These are phyloP conservation scores for Erebia ligea DNA, from an alignment of 2,888 invertebrate species.

Conservation along the genomic window DNA sequence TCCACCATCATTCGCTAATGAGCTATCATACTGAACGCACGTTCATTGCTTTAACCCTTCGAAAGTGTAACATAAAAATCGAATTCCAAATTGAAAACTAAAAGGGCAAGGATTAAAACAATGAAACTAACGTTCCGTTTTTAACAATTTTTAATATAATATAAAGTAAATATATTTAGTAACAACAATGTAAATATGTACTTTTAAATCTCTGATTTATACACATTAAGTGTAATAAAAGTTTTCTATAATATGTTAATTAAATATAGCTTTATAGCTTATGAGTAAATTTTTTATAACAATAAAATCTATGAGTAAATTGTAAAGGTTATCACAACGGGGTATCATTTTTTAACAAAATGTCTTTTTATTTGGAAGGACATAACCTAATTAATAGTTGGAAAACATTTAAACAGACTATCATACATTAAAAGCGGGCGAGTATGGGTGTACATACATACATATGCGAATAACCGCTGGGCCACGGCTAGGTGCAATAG, in stretches of 20 bases:
- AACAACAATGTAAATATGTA: constrained; percentile 37
- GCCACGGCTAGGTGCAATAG: not conserved
- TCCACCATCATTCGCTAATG: constrained; percentile 36
- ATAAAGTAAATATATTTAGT: constrained; percentile 19
- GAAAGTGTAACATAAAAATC: constrained; percentile 39
- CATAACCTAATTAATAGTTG: not conserved
- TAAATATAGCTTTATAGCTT: not conserved
- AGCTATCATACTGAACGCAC: constrained; percentile 48
- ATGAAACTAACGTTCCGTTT: constrained; percentile 69
- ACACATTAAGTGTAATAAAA: constrained; percentile 14
- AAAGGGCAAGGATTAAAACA: constrained; percentile 74
- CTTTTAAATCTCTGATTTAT: constrained; percentile 13
- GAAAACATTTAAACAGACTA: not conserved
- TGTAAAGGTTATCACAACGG: constrained; percentile 11
- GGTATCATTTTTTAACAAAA: not conserved
- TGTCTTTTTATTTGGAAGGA: not conserved
- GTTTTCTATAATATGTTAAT: not conserved
- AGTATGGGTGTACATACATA: constrained; percentile 4
- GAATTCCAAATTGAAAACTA: constrained; percentile 33
- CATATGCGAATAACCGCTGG: not conserved
- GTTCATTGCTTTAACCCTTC: constrained; percentile 79
- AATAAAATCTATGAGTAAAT: not conserved
- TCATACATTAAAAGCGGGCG: not conserved
- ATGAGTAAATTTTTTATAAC: not conserved
- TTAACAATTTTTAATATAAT: constrained; percentile 38